These are phyloP conservation scores for Pseudomyrmex dendroicus DNA, from an alignment of 1,140 invertebrate species.

Conservation along the genomic window DNA sequence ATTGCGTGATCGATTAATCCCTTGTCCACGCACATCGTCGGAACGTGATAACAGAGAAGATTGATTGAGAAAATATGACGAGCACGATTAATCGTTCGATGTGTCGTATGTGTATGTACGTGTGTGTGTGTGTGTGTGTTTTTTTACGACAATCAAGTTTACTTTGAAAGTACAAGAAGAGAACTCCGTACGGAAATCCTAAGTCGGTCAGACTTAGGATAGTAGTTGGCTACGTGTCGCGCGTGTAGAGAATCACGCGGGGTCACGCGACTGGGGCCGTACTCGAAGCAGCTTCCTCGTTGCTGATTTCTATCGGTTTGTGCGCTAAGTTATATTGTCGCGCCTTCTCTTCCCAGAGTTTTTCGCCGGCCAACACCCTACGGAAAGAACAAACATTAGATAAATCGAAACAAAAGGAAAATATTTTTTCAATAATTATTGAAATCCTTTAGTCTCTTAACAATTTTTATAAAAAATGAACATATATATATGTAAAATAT, in stretches of 20 bases:
- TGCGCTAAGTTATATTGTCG: slow-evolving; percentile 75
- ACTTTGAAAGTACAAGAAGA: slow-evolving; percentile 29
- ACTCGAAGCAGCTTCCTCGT: slow-evolving; percentile 67
- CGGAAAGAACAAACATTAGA: background rate
- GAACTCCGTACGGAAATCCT: slow-evolving; percentile 2
- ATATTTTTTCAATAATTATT: background rate
- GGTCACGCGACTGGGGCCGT: slow-evolving; percentile 76
- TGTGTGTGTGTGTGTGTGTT: no score
- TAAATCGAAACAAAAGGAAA: background rate
- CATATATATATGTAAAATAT: no score
- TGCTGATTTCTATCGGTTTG: slow-evolving; percentile 66
- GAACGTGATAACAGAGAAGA: slow-evolving; percentile 34
- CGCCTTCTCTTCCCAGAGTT: slow-evolving; percentile 81
- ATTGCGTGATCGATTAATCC: slow-evolving; percentile 16
- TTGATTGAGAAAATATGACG: slow-evolving; percentile 39
- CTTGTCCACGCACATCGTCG: slow-evolving; percentile 1
- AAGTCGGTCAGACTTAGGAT: slow-evolving; percentile 3
- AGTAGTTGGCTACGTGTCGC: slow-evolving; percentile 41
- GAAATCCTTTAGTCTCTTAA: background rate
- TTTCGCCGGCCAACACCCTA: slow-evolving; percentile 81
- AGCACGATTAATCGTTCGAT: slow-evolving; percentile 18
- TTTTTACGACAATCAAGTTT: slow-evolving; percentile 24
- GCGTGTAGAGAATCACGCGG: slow-evolving; percentile 60
- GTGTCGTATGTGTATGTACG: background rate
- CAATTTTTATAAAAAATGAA: no score